Evolutionary conservation across 2,888 invertebrate genomes (phyloP), one percentile per base, ranked within the genome.

Genomic region (Malachius bipustulatus): DNA sequence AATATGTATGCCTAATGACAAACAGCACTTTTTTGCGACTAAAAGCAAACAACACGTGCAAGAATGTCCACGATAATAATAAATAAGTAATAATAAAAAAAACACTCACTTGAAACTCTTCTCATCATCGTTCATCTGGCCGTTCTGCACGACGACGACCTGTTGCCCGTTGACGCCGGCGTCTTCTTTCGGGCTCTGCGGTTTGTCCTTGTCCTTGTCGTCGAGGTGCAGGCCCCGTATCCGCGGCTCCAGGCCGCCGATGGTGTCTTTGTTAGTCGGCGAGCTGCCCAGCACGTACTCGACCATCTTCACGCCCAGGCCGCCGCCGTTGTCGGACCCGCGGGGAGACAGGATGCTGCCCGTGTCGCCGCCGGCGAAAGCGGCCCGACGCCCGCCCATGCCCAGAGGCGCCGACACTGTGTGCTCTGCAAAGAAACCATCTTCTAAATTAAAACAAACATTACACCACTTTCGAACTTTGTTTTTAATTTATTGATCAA

Each of bases 291-390:
- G 73, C 39, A 97, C 94, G 63, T 94, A 96, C 66, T 97, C 96
- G 35, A 94, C 96, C 91, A 96, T 96, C 71, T 94, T 94, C 49
- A 93, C 89, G 47, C 90, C 91, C 47, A 94, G 76, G 29, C 90
- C 90, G 45, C 79, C 75, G 41, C 88, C 87, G 48, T 91, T 87
- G 62, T 91, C 87, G 51, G 70, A 70, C 27, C 64, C 62, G 44
- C 88, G 73, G 30, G 89, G 87, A 30, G 85, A 85, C 48, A 75
- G 68, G 52, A 78, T 70, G 60, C 66, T 65, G 57, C 69, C 59
- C 45, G 65, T 56, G 57, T 66, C 58, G 51, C 63, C 71, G 35
- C 70, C 72, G 46, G 77, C 70, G 39, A 75, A 78, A 35, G 67
- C 70, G 30, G 65, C 64, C 43, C 85, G 73, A 38, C 83, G 76